Percentiles rank a stretch among this genome's conserved stretches.
Evolutionary conservation across 2,888 invertebrate genomes (phyloP).

Genomic region (Eupithecia centaureata): DNA sequence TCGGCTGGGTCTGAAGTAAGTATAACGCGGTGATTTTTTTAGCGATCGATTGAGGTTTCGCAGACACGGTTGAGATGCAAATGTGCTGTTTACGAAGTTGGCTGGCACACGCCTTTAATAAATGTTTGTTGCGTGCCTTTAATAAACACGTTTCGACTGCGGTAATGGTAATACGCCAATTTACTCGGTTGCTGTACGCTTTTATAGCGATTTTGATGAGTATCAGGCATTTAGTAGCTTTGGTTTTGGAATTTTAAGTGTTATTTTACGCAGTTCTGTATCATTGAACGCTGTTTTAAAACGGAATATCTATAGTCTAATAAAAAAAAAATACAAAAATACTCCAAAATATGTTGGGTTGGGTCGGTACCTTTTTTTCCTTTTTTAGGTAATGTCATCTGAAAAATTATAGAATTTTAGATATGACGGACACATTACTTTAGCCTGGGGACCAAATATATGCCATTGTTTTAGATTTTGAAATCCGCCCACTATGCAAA

Average conservation of each 20-base stretch:
- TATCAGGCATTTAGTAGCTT: constrained; percentile 8
- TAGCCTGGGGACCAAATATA: background rate
- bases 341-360: background rate
- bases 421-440: background rate
- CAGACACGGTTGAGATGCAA: constrained; percentile 76
- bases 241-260: background rate
- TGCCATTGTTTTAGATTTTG: background rate
- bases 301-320: too few species aligned
- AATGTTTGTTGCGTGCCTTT: constrained; percentile 60
- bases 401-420: background rate
- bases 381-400: background rate
- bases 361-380: too few species aligned
- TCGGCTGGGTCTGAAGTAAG: constrained; percentile 67
- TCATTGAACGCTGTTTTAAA: background rate
- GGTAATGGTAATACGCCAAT: constrained; percentile 52
- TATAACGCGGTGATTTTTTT: constrained; percentile 81
- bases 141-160: constrained; percentile 63
- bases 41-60: constrained; percentile 82
- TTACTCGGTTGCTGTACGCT: constrained; percentile 50
- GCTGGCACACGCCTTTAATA: constrained; percentile 76
- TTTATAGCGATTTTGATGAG: constrained; percentile 46
- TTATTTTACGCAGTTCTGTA: background rate
- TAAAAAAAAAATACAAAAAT: too few species aligned
- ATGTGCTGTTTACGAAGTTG: constrained; percentile 75
- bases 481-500: constrained; percentile 42